These are phyloP conservation scores for Cavia porcellus DNA, from an alignment of 2,113 vertebrate species.

Conservation along the genomic window DNA sequence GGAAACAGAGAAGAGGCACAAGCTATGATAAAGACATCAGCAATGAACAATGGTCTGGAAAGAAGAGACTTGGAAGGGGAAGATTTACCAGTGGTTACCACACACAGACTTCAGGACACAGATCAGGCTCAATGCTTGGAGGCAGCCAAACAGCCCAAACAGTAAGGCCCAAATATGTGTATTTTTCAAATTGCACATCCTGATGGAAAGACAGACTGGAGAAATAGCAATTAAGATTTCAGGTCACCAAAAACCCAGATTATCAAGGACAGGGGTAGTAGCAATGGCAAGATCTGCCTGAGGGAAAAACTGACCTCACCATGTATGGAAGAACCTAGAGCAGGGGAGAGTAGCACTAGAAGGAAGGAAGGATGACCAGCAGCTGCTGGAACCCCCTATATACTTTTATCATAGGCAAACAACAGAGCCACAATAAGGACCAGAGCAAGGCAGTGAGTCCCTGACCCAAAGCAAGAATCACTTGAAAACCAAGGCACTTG, in stretches of 20 bases:
- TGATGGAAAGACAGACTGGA: background rate
- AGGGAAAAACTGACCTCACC: background rate
- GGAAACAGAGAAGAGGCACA: background rate
- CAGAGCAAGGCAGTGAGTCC: background rate
- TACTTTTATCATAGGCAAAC: background rate
- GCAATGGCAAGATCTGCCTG: background rate
- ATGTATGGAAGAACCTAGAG: background rate
- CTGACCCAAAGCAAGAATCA: background rate
- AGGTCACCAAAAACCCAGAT: background rate
- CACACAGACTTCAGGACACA: background rate
- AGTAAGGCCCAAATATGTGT: too few species aligned
- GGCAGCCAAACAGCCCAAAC: background rate
- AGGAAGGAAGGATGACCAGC: fast-evolving
- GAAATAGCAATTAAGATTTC: background rate
- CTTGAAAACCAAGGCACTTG: background rate
- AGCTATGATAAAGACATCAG: background rate
- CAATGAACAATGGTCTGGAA: background rate
- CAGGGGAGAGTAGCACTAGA: background rate
- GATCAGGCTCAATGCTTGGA: background rate
- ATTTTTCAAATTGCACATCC: background rate
- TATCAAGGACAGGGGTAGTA: background rate
- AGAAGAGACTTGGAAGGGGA: background rate
- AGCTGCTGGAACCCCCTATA: background rate
- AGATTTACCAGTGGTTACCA: background rate
- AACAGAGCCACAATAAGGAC: background rate